Evolutionary conservation across 1,140 invertebrate genomes (phyloP).

Genomic region (Trichonephila clavipes): DNA sequence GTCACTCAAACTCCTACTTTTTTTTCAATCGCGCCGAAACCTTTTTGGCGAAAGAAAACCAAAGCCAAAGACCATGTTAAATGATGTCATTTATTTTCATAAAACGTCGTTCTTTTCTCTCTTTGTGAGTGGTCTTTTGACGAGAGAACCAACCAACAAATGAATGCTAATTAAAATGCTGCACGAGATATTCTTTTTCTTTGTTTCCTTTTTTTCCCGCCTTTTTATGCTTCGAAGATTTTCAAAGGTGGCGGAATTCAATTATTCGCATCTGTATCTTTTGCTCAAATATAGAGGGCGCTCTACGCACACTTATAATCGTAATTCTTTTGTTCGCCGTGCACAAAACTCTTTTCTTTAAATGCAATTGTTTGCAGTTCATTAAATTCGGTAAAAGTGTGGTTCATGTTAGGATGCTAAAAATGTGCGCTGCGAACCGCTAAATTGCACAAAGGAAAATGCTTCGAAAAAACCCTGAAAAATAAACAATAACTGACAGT

Average conservation of each 20-base stretch:
- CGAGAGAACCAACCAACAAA: slow-evolving; percentile 45
- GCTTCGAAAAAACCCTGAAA: too few relatives aligned
- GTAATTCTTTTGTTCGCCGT: neutral
- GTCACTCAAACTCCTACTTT: slow-evolving; percentile 36
- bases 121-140: slow-evolving; percentile 56
- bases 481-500: too few relatives aligned
- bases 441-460: neutral
- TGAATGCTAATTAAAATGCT: slow-evolving; percentile 71
- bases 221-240: slow-evolving; percentile 21
- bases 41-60: neutral
- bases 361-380: neutral
- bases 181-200: slow-evolving; percentile 37
- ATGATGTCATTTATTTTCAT: slow-evolving; percentile 68
- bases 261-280: slow-evolving; percentile 8
- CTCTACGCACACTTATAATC: neutral
- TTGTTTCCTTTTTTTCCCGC: neutral
- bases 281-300: slow-evolving; percentile 3
- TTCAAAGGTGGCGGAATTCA: slow-evolving; percentile 22
- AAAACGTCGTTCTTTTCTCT: slow-evolving; percentile 53
- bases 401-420: neutral
- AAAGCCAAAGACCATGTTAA: slow-evolving; percentile 57
- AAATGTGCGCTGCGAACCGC: neutral
- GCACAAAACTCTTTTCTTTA: neutral
- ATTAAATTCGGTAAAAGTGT: neutral
- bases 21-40: slow-evolving; percentile 20